Conservation (phyloP, 1,140 invertebrate genomes). For the Zeugodacus cucurbitae region DNA sequence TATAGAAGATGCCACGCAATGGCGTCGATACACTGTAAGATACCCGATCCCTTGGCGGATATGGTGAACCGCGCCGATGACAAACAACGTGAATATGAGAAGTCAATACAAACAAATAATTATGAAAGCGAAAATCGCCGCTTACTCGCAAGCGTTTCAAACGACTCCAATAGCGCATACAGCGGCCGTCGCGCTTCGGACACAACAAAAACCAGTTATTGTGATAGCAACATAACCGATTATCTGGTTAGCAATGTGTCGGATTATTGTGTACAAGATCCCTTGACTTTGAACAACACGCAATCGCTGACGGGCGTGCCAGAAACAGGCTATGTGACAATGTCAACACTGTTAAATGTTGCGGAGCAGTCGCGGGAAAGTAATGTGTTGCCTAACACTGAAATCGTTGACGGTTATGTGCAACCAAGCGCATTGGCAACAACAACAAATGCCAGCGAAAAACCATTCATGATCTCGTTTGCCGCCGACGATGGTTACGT, state of each 20-base stretch:
- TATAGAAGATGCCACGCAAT: neutral
- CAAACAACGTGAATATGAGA: neutral
- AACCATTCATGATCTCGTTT: neutral
- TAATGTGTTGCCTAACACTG: no score
- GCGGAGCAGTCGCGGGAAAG: neutral
- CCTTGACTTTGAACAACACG: neutral
- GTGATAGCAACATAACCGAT: neutral
- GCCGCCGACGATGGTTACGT: neutral
- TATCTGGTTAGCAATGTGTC: no score
- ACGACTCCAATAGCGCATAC: neutral
- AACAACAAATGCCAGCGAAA: neutral
- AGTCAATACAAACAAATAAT: neutral
- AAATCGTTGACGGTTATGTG: neutral
- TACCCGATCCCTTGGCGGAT: neutral
- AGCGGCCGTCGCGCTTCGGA: neutral
- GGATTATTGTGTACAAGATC: conserved; percentile 1
- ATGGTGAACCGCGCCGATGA: neutral
- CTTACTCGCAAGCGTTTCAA: neutral
- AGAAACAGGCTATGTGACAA: neutral
- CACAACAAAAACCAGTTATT: neutral
- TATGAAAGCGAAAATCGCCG: neutral
- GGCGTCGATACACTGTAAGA: neutral
- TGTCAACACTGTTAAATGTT: neutral
- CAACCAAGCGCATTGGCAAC: neutral
- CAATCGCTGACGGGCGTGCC: neutral